Conservation (phyloP, 2,797 vertebrate species). For the Varecia variegata region DNA sequence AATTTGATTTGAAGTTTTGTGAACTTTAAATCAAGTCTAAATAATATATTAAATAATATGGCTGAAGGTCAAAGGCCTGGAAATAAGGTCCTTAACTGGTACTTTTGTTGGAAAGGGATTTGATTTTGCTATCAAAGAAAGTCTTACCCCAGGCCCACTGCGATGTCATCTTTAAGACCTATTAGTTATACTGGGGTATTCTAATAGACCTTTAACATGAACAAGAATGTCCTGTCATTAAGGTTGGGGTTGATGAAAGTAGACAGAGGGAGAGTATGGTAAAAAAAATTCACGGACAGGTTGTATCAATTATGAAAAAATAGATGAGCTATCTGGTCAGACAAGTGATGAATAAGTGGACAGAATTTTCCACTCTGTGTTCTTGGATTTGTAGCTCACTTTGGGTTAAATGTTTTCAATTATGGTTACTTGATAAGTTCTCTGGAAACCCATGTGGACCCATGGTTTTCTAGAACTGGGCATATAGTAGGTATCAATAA, state of each 20-base stretch:
- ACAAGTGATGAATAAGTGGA: not conserved
- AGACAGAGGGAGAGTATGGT: not conserved
- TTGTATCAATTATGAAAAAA: not conserved
- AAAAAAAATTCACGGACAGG: not conserved
- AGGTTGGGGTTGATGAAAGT: not conserved
- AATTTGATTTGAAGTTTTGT: slow-evolving; percentile 10
- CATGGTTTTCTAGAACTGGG: not conserved
- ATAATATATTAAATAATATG: not conserved
- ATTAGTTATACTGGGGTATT: not conserved
- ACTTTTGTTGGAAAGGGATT: not conserved
- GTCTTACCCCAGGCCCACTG: not conserved
- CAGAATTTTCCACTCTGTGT: not conserved
- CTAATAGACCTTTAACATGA: not conserved
- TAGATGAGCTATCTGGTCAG: not conserved
- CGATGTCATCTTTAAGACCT: not conserved
- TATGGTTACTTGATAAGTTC: not conserved
- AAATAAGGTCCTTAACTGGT: not conserved
- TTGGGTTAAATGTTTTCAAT: not conserved
- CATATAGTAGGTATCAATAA: not conserved
- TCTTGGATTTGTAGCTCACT: not conserved
- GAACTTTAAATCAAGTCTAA: slow-evolving; percentile 28
- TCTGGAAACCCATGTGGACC: not conserved
- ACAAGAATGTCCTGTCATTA: not conserved
- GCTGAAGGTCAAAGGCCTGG: not conserved
- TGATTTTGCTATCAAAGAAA: not conserved